Conservation (phyloP, 2,888 invertebrate species). For the Callinectes sapidus region DNA sequence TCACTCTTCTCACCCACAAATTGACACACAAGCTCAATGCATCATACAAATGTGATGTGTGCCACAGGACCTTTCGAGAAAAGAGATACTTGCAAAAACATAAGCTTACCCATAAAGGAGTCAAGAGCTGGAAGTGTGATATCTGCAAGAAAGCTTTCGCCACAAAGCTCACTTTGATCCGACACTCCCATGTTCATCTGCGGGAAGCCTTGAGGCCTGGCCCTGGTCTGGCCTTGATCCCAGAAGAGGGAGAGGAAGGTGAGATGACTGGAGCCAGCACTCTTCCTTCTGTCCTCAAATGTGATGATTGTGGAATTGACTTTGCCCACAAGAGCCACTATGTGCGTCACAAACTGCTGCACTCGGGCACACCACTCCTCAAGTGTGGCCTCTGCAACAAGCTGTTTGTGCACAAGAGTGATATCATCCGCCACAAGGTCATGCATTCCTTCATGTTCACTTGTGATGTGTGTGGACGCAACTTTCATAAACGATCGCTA, state of each 20-base stretch:
- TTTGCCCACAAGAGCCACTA: constrained; percentile 72
- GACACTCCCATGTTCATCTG: constrained; percentile 72
- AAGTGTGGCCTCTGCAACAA: constrained; percentile 72
- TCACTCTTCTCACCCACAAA: constrained; percentile 71
- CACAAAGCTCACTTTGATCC: constrained; percentile 71
- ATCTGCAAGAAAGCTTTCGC: constrained; percentile 73
- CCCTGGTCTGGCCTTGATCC: constrained; percentile 51
- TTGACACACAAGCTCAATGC: constrained; percentile 71
- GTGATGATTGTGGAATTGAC: constrained; percentile 71
- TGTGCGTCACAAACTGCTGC: constrained; percentile 72
- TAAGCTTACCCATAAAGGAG: constrained; percentile 71
- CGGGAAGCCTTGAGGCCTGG: constrained; percentile 71
- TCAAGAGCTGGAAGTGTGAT: constrained; percentile 72
- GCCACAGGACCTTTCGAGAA: constrained; percentile 72
- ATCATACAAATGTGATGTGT: constrained; percentile 72
- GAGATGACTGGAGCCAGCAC: constrained; percentile 54
- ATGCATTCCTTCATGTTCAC: constrained; percentile 73
- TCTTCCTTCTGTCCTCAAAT: constrained; percentile 68
- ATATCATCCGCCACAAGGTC: constrained; percentile 72
- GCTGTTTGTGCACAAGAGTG: constrained; percentile 72
- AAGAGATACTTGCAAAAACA: constrained; percentile 72
- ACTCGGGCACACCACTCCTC: constrained; percentile 72
- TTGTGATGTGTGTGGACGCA: constrained; percentile 71
- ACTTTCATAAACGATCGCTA: constrained; percentile 71
- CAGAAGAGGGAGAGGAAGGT: constrained; percentile 60